Base-by-base conservation (phyloP, 2,888 invertebrate genomes). In the Drosophila aldrichi region DNA sequence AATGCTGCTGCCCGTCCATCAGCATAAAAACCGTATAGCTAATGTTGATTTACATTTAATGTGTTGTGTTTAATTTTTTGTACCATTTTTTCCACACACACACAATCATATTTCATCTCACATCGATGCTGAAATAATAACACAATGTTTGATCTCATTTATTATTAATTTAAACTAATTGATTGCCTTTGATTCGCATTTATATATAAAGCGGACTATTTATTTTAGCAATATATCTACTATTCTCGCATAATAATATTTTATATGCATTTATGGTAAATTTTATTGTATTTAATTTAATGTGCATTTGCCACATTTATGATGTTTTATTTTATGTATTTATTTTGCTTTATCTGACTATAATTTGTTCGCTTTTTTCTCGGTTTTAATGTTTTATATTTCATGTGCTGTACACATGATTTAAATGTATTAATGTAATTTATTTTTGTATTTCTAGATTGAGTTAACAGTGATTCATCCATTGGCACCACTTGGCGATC, bases 1-100 rank as follows among this genome's bases (percentile, higher is more conserved):
- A 82, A 89, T 74, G 85, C 80, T 75, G 62, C 66, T 74, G 80
- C 81, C 80, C 82, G 82, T 84, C 88, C 82, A 77, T 89, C 85
- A 80, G 76, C 71, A 72, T 77, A 75, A 76, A 62, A 67, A 76
- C 66, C 60, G 67, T 61, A 62, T 61, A 43, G 64, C 88, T 79
- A 84, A 87, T 84, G 79, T 85, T 83, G 79, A 87, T 85, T 89
- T 79, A 77, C 87, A 89, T 89, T 85, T 77, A 85, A 85, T 86
- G 89, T 82, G 84, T 83, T 83, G 71, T 79, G 87, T 79, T 74
- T 44, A 77, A 83, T 77, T 86, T 83, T 70, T 83, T 76, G 75
- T 69, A 66, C 54, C 34, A 57, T 44, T 44, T 25, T 44, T 44
- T 22, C 6, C 10, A 25, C 25, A 48, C 29, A 34, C 20, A 20